Evolutionary conservation across 2,113 vertebrate species (phyloP).

Genomic region (Brevimyrus niger): DNA sequence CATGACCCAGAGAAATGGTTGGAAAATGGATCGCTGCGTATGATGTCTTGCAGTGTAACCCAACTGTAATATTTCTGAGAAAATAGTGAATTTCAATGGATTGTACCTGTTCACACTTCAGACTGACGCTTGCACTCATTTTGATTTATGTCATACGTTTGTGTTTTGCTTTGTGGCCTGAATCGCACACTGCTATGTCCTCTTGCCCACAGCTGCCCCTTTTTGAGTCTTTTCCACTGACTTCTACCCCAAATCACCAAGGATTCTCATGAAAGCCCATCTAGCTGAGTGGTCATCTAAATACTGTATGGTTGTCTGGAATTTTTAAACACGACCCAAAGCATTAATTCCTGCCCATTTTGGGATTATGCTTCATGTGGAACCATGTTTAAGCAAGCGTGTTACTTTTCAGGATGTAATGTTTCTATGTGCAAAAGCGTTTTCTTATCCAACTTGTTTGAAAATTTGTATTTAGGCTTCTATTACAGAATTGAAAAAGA

Average conservation of each 20-base stretch:
- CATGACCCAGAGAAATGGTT: background rate
- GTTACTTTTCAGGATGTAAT: background rate
- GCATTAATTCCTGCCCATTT: background rate
- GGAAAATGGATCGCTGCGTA: background rate
- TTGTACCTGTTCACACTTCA: background rate
- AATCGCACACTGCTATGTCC: background rate
- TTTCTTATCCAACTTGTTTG: background rate
- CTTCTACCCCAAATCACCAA: background rate
- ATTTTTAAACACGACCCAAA: background rate
- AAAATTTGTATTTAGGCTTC: background rate
- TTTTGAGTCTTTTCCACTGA: background rate
- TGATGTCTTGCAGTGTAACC: background rate
- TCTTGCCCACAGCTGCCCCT: background rate
- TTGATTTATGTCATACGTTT: background rate
- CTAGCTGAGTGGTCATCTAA: background rate
- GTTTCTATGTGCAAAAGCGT: too few species aligned
- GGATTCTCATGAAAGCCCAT: background rate
- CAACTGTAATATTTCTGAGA: background rate
- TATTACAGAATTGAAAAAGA: background rate
- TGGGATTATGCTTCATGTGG: background rate
- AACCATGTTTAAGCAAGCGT: background rate
- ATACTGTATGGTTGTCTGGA: background rate
- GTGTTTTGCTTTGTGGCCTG: background rate
- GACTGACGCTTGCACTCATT: background rate
- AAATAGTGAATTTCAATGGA: background rate